These are phyloP conservation scores for Morone chrysops DNA, from an alignment of 2,113 vertebrate species.

Conservation along the genomic window DNA sequence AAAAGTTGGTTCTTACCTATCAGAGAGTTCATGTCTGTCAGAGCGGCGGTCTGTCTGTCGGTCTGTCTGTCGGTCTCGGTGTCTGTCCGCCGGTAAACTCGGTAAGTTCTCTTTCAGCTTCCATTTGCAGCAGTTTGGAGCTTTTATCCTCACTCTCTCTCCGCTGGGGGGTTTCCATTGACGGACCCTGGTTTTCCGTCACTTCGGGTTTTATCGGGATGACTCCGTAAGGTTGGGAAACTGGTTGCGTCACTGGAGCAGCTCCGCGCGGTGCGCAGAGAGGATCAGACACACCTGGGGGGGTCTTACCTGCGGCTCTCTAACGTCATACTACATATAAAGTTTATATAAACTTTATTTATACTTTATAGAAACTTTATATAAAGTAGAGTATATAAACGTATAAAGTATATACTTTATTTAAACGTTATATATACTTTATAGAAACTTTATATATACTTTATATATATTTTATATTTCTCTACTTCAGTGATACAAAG, in stretches of 20 bases:
- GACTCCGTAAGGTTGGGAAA: neutral
- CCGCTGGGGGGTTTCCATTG: conserved; percentile 42
- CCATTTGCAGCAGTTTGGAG: conserved; percentile 54
- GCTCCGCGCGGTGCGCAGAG: neutral
- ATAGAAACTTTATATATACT: too few species aligned
- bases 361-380: too few species aligned
- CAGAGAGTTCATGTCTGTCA: conserved; percentile 58
- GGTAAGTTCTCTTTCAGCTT: neutral
- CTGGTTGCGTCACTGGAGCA: conserved; percentile 13
- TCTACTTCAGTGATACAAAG: too few species aligned
- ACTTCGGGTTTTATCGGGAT: neutral
- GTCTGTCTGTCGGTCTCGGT: neutral
- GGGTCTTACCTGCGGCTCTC: neutral
- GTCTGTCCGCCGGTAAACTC: conserved; percentile 8
- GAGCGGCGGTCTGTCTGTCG: conserved; percentile 27
- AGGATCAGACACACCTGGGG: neutral
- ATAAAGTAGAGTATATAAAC: too few species aligned
- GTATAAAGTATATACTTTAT: too few species aligned
- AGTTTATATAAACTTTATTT: too few species aligned
- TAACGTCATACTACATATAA: too few species aligned
- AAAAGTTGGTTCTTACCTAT: conserved; percentile 36
- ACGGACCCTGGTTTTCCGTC: neutral
- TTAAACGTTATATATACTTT: too few species aligned
- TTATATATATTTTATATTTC: too few species aligned
- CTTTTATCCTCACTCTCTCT: conserved; percentile 32